Evolutionary conservation across 2,797 vertebrate genomes (phyloP).

Genomic region (Eidolon dupreanum): DNA sequence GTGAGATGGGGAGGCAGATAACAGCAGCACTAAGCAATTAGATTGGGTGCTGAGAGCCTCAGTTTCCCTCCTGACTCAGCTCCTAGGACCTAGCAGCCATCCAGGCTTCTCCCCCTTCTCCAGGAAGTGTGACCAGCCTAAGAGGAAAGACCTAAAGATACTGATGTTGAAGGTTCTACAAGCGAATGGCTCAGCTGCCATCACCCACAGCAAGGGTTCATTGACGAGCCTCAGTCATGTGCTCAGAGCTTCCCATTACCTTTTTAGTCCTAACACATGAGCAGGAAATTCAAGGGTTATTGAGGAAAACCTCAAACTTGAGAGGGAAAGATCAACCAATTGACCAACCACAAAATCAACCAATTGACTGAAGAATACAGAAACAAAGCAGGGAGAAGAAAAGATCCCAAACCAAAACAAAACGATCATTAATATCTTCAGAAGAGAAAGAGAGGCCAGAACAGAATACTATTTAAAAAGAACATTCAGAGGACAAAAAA

Average conservation of each 20-base stretch:
- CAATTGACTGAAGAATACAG: not conserved
- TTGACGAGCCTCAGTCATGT: not conserved
- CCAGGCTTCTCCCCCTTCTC: not conserved
- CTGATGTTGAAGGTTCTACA: not conserved
- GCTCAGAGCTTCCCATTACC: not conserved
- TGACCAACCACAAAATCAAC: not conserved
- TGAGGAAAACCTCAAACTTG: not conserved
- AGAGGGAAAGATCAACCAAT: not conserved
- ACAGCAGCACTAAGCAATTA: accelerated
- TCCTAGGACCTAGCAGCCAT: not conserved
- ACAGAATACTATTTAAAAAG: not conserved
- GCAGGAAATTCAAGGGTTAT: not conserved
- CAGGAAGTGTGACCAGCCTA: not conserved
- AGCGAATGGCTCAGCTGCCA: not conserved
- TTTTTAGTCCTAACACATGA: not conserved
- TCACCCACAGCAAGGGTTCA: too few species aligned
- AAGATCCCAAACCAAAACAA: not conserved
- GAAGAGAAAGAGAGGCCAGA: not conserved
- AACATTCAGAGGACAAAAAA: not conserved
- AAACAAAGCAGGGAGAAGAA: not conserved
- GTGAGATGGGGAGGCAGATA: not conserved
- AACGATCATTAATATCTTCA: not conserved
- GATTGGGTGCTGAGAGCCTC: not conserved
- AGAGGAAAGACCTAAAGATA: not conserved
- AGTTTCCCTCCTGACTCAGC: accelerated